Base-by-base conservation (phyloP, 2,888 invertebrate species). In the Synergus laeviventris region DNA sequence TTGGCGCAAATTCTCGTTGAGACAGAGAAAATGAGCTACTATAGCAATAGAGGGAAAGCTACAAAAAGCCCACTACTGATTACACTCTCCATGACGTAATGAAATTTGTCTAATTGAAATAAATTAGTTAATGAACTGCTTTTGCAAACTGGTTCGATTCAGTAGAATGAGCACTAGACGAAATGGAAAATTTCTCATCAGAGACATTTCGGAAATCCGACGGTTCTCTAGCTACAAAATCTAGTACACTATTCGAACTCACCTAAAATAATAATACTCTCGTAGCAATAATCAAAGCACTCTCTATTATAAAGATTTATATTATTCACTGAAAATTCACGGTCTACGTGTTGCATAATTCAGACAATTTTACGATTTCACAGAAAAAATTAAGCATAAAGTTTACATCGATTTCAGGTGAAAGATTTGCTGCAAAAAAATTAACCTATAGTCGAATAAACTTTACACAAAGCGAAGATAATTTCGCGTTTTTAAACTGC, bases 61-160 rank as follows among this genome's bases (percentile, higher is more conserved):
- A 49, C 60, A 64, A 74, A 70, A 59, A 75, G 81, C 81, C 79
- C 78, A 79, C 77, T 79, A 75, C 83, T 86, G 86, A 86, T 87
- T 87, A 86, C 85, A 82, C 82, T 82, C 79, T 81, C 61, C 79
- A 79, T 81, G 78, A 81, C 76, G 74, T 78, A 82, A 81, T 78
- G 81, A 81, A 85, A 86, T 85, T 86, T 82, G 85, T 84, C 84
- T 81, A 81, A 73, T 61, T 73, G 84, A 84, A 85, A 85, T 86
- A 85, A 85, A 86, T 85, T 84, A 85, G 84, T 85, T 85, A 85
- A 84, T 86, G 83, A 83, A 85, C 82, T 81, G 79, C 21, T 77
- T 80, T 74, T 73, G 78, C 79, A 62, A 74, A 39, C 54, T 66
- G 70, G 16, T 70, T 74, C 54, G 74, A 18, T 70, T 74, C 54